Base-by-base conservation (phyloP, 2,797 vertebrate genomes). In the Rhodeus uyekii region DNA sequence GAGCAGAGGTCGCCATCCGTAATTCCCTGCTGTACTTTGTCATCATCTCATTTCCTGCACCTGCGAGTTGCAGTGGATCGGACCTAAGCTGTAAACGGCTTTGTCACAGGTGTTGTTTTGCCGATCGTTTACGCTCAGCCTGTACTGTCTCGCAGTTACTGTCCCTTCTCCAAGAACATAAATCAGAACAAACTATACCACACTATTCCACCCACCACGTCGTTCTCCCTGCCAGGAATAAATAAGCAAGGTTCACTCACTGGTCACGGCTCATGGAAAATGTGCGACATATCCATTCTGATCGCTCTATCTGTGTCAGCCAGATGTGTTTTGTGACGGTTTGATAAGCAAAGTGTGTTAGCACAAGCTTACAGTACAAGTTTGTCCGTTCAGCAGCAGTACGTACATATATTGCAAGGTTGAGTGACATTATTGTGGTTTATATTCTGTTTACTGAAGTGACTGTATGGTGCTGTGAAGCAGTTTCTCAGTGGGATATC, bases 91-190 rank as follows among this genome's bases (percentile, higher is more conserved):
- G 78, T 77, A 36, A 76, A 79, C 38, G 75, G 71, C 85, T 83
- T 76, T 81, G 71, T 86, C 82, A 76, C 78, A 80, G 72, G 81
- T 88, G 76, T 85, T 83, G 84, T 87, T 86, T 84, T 79, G 80
- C 73, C 13, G n/a, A 27, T n/a, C 65, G 16, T 80, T 87, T 83
- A 81, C 76, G 46, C 32, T 81, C 69, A 48, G 79, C 82, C 84
- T 46, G 42, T 27, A 29, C 50, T 55, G 71, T 75, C 71, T 36
- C 60, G 6, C 50, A 60, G 74, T 82, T 74, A 78, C 60, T 48
- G 42, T 42, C 58, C 14, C 55, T 69, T 74, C 65, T 76, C 69
- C 19, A 38, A 83, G 76, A 84, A 58, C 61, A 76, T 84, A 64
- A 83, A 83, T 78, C 85, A 42, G 39, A 78, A 86, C 76, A 81